Evolutionary conservation across 1,140 invertebrate genomes (phyloP).

Genomic region (Druon quercuslanigerum): DNA sequence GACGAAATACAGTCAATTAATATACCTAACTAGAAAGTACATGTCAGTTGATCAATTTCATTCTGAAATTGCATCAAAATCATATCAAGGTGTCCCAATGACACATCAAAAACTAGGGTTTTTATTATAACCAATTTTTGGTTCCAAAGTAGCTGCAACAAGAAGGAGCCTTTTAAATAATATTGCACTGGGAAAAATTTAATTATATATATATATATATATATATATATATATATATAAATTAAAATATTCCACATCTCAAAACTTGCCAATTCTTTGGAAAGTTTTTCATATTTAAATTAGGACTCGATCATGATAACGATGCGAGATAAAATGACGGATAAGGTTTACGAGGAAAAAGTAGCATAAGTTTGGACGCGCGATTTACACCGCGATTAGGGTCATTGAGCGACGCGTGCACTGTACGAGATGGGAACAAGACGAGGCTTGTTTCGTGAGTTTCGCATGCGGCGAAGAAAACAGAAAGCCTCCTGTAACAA

Average conservation of each 20-base stretch:
- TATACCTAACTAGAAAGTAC: background rate
- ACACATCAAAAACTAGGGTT: too few species aligned
- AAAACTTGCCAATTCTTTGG: too few species aligned
- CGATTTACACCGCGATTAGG: constrained; percentile 59
- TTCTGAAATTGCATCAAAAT: too few species aligned
- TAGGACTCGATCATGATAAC: constrained; percentile 17
- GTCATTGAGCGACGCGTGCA: constrained; percentile 48
- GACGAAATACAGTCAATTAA: constrained; percentile 12
- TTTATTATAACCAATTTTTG: too few species aligned
- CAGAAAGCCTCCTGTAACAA: constrained; percentile 22
- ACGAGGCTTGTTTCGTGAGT: constrained; percentile 42
- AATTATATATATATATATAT: too few species aligned
- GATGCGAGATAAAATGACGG: constrained; percentile 43
- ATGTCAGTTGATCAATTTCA: too few species aligned
- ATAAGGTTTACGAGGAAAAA: constrained; percentile 44
- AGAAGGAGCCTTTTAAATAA: too few species aligned
- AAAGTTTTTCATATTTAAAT: background rate
- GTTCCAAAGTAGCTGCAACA: too few species aligned
- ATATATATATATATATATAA: too few species aligned
- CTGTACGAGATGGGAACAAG: constrained; percentile 44
- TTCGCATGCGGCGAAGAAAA: constrained; percentile 29
- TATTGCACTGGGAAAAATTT: too few species aligned
- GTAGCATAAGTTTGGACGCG: constrained; percentile 54
- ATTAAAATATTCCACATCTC: too few species aligned
- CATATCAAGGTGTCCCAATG: too few species aligned